Evolutionary conservation across 2,113 vertebrate species (phyloP).

Genomic region (Eolophus roseicapilla): DNA sequence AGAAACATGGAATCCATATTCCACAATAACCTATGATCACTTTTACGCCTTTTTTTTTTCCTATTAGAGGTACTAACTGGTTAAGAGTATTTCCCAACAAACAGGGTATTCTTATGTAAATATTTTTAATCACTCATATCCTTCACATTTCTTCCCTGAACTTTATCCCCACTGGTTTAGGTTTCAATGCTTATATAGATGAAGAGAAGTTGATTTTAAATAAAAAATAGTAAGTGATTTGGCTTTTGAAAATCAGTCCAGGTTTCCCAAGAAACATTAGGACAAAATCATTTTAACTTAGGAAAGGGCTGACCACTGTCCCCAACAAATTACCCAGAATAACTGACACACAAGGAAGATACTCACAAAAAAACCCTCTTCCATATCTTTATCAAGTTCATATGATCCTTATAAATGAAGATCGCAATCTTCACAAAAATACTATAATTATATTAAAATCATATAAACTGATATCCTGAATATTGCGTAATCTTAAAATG

Average conservation of each 20-base stretch:
- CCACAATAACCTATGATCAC: neutral
- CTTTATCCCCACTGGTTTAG: neutral
- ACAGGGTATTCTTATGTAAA: neutral
- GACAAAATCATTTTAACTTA: constrained; percentile 4
- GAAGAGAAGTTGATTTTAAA: neutral
- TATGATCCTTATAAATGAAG: neutral
- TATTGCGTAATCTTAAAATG: neutral
- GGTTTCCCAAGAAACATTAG: neutral
- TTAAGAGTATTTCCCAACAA: neutral
- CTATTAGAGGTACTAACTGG: neutral
- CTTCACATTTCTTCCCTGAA: neutral
- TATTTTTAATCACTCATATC: neutral
- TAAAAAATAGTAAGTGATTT: neutral
- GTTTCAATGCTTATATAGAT: neutral
- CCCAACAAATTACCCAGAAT: neutral
- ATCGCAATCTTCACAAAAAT: neutral
- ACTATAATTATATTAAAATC: neutral
- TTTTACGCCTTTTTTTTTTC: neutral
- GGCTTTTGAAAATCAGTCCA: neutral
- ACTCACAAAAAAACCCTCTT: neutral
- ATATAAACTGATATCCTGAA: neutral
- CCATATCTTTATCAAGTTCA: neutral
- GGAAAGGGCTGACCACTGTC: neutral
- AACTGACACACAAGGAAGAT: neutral
- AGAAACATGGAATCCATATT: neutral